Conservation (phyloP, 37 sponge, comb jelly and placozoan species). For the Mnemiopsis leidyi region DNA sequence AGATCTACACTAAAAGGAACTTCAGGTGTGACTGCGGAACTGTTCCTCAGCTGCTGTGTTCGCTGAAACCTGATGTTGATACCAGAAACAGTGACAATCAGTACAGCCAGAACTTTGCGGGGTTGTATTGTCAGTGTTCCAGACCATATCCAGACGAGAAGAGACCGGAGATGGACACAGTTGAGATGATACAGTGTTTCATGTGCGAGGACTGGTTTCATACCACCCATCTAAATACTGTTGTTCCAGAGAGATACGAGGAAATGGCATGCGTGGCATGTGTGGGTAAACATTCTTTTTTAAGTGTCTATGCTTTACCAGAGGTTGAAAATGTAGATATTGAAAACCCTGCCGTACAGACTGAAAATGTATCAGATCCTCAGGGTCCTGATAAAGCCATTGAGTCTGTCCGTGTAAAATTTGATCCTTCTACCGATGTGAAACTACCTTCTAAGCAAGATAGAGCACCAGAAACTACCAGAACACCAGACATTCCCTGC, state of each 20-base stretch:
- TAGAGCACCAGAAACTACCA: too few relatives aligned
- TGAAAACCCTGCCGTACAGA: too few relatives aligned
- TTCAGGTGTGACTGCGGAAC: constrained; percentile 97
- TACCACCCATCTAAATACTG: constrained; percentile 34
- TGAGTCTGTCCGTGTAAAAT: too few relatives aligned
- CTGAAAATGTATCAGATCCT: too few relatives aligned
- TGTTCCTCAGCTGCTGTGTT: constrained; percentile 72
- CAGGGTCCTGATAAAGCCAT: too few relatives aligned
- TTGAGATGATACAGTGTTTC: constrained; percentile 93
- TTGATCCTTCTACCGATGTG: too few relatives aligned
- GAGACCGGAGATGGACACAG: constrained; percentile 71
- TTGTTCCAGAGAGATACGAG: constrained; percentile 40
- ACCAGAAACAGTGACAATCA: constrained; percentile 71
- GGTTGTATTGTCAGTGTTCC: constrained; percentile 90
- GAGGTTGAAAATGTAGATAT: not conserved
- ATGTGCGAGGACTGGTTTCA: constrained; percentile 99
- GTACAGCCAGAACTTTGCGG: constrained; percentile 90
- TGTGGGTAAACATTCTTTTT: constrained; percentile 66
- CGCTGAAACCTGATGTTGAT: constrained; percentile 67
- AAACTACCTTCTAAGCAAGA: too few relatives aligned
- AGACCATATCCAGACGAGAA: constrained; percentile 88
- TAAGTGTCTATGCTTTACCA: constrained; percentile 64
- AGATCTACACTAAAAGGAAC: constrained; percentile 94
- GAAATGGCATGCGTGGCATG: constrained; percentile 60
- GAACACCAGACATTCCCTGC: too few relatives aligned